These are phyloP conservation scores for Doryteuthis pealeii DNA, from an alignment of 1,140 invertebrate species.

Conservation along the genomic window DNA sequence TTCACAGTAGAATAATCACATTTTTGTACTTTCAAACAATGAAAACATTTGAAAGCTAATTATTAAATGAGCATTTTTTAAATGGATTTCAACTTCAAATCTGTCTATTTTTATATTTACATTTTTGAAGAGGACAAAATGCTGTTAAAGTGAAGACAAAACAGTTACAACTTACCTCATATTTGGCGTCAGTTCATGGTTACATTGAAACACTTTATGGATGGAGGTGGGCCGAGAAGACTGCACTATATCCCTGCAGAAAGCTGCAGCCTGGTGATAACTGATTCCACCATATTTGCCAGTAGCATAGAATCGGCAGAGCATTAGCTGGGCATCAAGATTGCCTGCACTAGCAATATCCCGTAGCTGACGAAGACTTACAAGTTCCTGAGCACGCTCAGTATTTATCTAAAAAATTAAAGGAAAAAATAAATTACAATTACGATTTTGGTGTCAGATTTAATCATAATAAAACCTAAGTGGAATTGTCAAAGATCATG, in stretches of 20 bases:
- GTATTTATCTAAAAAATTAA: background rate
- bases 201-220: slow-evolving; percentile 41
- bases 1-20: too few relatives aligned
- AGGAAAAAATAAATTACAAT: too few relatives aligned
- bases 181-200: slow-evolving; percentile 48
- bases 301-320: slow-evolving; percentile 46
- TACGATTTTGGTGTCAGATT: too few relatives aligned
- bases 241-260: slow-evolving; percentile 47
- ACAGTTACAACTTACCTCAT: slow-evolving; percentile 57
- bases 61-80: too few relatives aligned
- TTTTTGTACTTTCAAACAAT: too few relatives aligned
- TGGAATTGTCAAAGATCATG: too few relatives aligned
- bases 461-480: too few relatives aligned
- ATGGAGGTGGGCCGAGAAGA: slow-evolving; percentile 45
- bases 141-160: too few relatives aligned
- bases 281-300: slow-evolving; percentile 51
- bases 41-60: too few relatives aligned
- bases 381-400: slow-evolving; percentile 32
- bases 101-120: too few relatives aligned
- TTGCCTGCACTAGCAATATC: slow-evolving; percentile 40
- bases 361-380: slow-evolving; percentile 49
- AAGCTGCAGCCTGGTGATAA: slow-evolving; percentile 39
- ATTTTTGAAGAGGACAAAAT: too few relatives aligned
- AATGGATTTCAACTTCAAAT: too few relatives aligned
- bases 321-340: slow-evolving; percentile 43